Percentiles rank a stretch among this genome's conserved stretches.
Evolutionary conservation across 2,888 invertebrate species (phyloP).

Genomic region (Tridacna crocea): DNA sequence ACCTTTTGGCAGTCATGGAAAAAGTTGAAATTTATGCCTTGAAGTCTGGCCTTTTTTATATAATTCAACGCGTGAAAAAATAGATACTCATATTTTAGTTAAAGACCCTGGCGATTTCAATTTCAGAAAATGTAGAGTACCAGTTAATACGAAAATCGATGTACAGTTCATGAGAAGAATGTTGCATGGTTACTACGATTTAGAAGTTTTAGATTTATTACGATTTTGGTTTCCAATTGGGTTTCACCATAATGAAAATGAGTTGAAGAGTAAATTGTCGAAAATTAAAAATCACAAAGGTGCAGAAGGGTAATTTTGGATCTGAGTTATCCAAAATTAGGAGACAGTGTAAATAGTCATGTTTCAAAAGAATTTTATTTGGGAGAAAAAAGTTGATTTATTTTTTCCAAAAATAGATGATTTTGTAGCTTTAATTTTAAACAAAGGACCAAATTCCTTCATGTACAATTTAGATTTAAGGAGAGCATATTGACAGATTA

Average conservation of each 20-base stretch:
- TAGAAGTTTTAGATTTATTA: slow-evolving; percentile 13
- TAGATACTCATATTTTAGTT: neutral
- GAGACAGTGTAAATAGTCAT: neutral
- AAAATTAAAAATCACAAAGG: slow-evolving; percentile 4
- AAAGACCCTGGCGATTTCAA: neutral
- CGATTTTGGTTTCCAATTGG: slow-evolving; percentile 27
- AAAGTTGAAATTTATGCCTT: neutral
- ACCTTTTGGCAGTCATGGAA: neutral
- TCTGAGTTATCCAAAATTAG: slow-evolving; percentile 12
- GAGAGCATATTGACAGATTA: too few species aligned
- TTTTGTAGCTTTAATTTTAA: too few species aligned
- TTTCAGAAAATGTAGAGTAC: neutral
- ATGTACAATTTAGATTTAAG: too few species aligned
- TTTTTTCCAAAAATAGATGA: too few species aligned
- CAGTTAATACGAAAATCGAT: slow-evolving; percentile 4
- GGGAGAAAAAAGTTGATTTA: slow-evolving; percentile 17
- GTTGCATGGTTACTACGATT: slow-evolving; percentile 11
- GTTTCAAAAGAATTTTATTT: too few species aligned
- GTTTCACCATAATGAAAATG: too few species aligned
- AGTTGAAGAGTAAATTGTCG: neutral
- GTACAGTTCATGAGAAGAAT: slow-evolving; percentile 1
- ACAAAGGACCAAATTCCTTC: too few species aligned
- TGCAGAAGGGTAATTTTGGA: slow-evolving; percentile 17
- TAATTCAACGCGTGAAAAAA: neutral
- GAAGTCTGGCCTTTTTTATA: too few species aligned